phyloP scores from a whole-genome alignment of 1,140 invertebrate species.

The Sycobia sp. region DNA sequence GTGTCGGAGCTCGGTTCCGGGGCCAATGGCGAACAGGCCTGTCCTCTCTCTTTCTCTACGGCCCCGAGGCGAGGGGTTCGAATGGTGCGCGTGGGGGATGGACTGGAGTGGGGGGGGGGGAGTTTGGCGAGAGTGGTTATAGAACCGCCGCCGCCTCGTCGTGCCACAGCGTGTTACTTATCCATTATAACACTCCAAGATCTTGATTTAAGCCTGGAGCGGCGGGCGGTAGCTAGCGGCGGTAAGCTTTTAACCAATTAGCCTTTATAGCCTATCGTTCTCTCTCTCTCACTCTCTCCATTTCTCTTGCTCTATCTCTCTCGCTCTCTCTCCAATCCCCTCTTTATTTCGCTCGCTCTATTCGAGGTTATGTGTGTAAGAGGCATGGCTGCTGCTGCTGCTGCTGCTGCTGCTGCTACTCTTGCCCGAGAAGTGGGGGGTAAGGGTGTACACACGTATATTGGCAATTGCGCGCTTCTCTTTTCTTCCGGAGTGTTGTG shows the following conservation, averaged over 20 bases:
- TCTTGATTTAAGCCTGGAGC: slow-evolving; percentile 62
- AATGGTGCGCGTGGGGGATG: slow-evolving; percentile 16
- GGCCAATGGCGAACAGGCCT: slow-evolving; percentile 25
- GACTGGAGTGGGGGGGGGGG: slow-evolving; percentile 21
- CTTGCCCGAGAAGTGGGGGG: too few species aligned
- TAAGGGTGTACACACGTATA: not conserved
- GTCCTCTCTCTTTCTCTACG: too few species aligned
- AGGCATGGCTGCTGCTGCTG: not conserved
- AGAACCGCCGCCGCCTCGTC: slow-evolving; percentile 27
- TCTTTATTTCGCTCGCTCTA: not conserved
- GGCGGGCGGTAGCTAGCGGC: slow-evolving; percentile 43
- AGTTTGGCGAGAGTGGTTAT: too few species aligned
- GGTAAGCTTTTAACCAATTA: slow-evolving; percentile 65
- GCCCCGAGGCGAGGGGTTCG: slow-evolving; percentile 2
- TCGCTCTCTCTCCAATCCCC: not conserved
- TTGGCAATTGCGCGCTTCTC: slow-evolving; percentile 19
- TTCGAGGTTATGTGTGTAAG: not conserved
- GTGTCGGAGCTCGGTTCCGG: slow-evolving; percentile 12
- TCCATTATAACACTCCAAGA: slow-evolving; percentile 65
- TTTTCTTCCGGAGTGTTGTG: not conserved
- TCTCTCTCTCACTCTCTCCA: too few species aligned
- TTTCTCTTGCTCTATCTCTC: too few species aligned
- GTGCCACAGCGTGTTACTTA: slow-evolving; percentile 61
- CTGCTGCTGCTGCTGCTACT: not conserved
- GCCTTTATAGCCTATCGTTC: slow-evolving; percentile 56